phyloP scores from a whole-genome alignment of 2,797 vertebrate genomes.

The Phataginus tricuspis region DNA sequence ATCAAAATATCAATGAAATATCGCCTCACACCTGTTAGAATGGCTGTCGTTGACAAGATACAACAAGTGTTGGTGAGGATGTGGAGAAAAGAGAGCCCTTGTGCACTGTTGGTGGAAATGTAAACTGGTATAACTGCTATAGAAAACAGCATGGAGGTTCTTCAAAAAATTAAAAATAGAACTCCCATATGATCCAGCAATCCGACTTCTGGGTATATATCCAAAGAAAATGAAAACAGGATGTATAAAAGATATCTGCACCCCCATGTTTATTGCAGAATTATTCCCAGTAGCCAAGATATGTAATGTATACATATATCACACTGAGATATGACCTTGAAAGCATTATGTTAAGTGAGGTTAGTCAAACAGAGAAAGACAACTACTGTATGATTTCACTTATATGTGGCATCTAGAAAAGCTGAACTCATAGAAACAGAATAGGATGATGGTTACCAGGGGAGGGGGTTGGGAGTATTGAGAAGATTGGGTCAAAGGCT shows the following conservation, averaged over 20 bases:
- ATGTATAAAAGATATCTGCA: not conserved
- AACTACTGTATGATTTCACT: not conserved
- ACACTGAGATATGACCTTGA: not conserved
- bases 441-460: not conserved
- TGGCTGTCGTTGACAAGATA: not conserved
- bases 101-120: not conserved
- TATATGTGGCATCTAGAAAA: not conserved
- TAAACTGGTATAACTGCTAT: not conserved
- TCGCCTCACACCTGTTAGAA: not conserved
- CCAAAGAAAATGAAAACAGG: not conserved
- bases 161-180: not conserved
- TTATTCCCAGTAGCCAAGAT: not conserved
- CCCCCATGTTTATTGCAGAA: not conserved
- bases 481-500: not conserved
- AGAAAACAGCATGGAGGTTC: not conserved
- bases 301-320: not conserved
- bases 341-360: not conserved
- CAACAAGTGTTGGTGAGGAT: not conserved
- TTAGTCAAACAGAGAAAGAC: not conserved
- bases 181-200: not conserved
- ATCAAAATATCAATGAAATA: not conserved
- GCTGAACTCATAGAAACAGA: not conserved
- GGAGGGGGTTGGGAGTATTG: not conserved
- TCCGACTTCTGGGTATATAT: not conserved
- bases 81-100: not conserved